phyloP scores from a whole-genome alignment of 37 sponge, comb jelly and placozoan species.

The Chondrosia reniformis region DNA sequence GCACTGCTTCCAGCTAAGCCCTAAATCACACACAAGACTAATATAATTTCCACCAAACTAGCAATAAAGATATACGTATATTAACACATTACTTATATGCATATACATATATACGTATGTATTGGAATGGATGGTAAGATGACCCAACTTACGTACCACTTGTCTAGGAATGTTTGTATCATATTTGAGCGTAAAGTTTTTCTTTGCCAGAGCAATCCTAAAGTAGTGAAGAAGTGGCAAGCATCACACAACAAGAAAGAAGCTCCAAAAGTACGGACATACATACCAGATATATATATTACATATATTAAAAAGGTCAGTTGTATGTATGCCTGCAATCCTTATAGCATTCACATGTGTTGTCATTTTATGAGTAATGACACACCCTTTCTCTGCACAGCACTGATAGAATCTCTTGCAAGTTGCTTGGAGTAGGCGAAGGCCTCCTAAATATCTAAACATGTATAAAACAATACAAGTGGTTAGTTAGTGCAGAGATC shows the following conservation, averaged over 20 bases:
- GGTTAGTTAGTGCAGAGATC: neutral
- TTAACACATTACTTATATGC: neutral
- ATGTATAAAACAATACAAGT: too few relatives aligned
- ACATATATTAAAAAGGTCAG: too few relatives aligned
- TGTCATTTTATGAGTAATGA: too few relatives aligned
- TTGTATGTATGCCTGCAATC: too few relatives aligned
- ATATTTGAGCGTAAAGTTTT: slow-evolving; percentile 78
- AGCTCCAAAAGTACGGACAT: too few relatives aligned
- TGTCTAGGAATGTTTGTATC: slow-evolving; percentile 90
- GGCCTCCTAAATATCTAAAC: slow-evolving; percentile 80
- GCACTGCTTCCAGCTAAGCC: slow-evolving; percentile 93
- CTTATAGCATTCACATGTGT: too few relatives aligned
- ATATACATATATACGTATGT: neutral
- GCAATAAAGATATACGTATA: neutral
- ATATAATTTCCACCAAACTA: too few relatives aligned
- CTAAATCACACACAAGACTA: slow-evolving; percentile 19
- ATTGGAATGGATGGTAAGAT: neutral
- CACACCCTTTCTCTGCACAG: slow-evolving; percentile 80
- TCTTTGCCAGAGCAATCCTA: slow-evolving; percentile 81
- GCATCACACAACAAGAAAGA: too few relatives aligned
- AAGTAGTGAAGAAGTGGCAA: too few relatives aligned
- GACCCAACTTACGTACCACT: slow-evolving; percentile 60
- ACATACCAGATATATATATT: too few relatives aligned
- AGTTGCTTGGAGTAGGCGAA: slow-evolving; percentile 79
- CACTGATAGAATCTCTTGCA: slow-evolving; percentile 90